A percentile compares a stretch with the other conserved stretches of the same genome.
Evolutionary conservation across 1,140 invertebrate genomes (phyloP).

Genomic region (Anastrepha ludens): DNA sequence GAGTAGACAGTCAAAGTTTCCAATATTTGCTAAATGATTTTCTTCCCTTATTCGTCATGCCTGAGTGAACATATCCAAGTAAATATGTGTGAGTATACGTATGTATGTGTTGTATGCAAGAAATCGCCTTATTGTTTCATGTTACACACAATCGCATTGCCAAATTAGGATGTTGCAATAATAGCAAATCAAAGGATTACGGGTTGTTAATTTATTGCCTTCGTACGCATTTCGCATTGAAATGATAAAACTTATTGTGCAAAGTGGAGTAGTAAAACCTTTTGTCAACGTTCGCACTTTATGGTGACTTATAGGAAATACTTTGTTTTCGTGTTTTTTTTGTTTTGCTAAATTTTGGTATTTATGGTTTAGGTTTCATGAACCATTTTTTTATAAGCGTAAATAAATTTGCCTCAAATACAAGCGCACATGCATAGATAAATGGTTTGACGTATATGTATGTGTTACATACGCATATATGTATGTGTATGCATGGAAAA

Average conservation of each 20-base stretch:
- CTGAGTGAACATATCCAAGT: too few relatives aligned
- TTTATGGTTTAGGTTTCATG: not conserved
- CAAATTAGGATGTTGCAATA: not conserved
- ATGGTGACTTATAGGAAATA: not conserved
- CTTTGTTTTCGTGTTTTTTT: too few relatives aligned
- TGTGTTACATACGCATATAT: not conserved
- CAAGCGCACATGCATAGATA: not conserved
- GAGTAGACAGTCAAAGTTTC: too few relatives aligned
- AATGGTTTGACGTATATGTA: not conserved
- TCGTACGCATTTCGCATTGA: constrained; percentile 35
- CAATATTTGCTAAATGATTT: too few relatives aligned
- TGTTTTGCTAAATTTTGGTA: not conserved
- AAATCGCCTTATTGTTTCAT: not conserved
- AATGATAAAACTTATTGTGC: constrained; percentile 14
- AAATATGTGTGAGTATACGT: not conserved
- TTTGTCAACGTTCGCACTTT: not conserved
- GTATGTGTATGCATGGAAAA: not conserved
- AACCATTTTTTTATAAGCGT: not conserved
- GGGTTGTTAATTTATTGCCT: constrained; percentile 20
- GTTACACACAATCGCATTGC: too few relatives aligned
- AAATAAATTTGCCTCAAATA: not conserved
- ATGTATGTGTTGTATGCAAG: not conserved
- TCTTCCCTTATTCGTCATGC: too few relatives aligned
- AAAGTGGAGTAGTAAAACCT: not conserved
- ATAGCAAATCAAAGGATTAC: constrained; percentile 44